These are phyloP conservation scores for Scaptomyza parva DNA, from an alignment of 2,888 invertebrate species.

Conservation along the genomic window DNA sequence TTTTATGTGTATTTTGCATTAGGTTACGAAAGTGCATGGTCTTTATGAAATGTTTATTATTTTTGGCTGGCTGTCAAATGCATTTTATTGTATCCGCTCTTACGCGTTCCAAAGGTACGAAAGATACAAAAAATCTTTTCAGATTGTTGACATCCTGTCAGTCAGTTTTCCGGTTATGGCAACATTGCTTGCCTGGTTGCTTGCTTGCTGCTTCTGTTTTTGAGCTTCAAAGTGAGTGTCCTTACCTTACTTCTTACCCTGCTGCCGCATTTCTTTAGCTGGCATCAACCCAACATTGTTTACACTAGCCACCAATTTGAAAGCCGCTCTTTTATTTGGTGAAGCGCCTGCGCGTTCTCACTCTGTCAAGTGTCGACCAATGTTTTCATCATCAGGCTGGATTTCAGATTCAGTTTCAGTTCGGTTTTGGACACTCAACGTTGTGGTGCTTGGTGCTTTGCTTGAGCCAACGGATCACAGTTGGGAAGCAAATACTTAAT, in stretches of 20 bases:
- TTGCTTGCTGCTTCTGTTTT: conserved; percentile 6
- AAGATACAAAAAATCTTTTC: conserved; percentile 7
- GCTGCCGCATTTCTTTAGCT: not conserved
- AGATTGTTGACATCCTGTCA: conserved; percentile 41
- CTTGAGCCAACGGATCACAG: not conserved
- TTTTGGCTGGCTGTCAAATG: conserved; percentile 2
- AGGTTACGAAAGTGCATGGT: not conserved
- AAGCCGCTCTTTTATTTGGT: conserved; percentile 45
- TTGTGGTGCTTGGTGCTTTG: conserved; percentile 41
- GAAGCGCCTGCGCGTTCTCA: conserved; percentile 57
- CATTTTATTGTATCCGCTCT: conserved; percentile 11
- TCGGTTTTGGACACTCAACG: conserved; percentile 44
- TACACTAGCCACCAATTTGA: conserved; percentile 10
- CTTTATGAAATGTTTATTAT: not conserved
- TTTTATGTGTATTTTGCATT: not conserved
- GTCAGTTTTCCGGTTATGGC: conserved; percentile 14
- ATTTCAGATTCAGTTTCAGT: conserved; percentile 58
- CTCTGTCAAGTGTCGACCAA: conserved; percentile 5
- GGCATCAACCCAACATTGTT: not conserved
- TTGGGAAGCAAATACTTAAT: not conserved
- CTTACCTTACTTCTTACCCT: not conserved
- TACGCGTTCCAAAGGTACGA: conserved; percentile 4
- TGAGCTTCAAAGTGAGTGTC: conserved; percentile 25
- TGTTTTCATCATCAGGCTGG: conserved; percentile 21
- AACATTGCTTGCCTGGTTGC: conserved; percentile 1